phyloP scores from a whole-genome alignment of 1,140 invertebrate genomes.

The Globodera rostochiensis region DNA sequence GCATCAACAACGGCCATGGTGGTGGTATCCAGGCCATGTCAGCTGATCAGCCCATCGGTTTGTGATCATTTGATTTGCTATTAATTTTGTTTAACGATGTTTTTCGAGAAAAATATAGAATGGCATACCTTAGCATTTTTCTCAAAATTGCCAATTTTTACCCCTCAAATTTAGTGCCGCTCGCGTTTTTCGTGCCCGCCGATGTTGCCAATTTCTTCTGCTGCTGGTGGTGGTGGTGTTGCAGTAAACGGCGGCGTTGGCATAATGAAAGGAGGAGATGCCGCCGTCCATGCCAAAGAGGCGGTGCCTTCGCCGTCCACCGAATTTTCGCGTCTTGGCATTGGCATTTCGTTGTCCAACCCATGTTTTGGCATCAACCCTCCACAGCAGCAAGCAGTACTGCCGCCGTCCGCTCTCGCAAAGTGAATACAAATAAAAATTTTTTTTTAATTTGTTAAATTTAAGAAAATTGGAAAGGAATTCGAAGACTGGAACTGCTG shows the following conservation, averaged over 20 bases:
- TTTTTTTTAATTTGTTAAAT: too few species aligned
- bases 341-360: conserved; percentile 54
- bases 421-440: too few species aligned
- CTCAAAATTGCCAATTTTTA: background rate
- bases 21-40: background rate
- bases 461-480: background rate
- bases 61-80: too few species aligned
- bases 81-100: too few species aligned
- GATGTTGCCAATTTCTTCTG: background rate
- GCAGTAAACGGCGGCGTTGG: background rate
- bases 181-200: conserved; percentile 10
- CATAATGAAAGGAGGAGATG: background rate
- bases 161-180: background rate
- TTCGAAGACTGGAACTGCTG: background rate
- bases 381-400: background rate
- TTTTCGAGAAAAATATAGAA: too few species aligned
- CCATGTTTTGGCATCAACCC: conserved; percentile 39
- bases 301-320: conserved; percentile 61
- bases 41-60: background rate
- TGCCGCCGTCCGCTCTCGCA: too few species aligned
- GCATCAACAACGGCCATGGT: background rate
- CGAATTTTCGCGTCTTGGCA: conserved; percentile 57
- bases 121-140: too few species aligned
- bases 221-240: background rate
- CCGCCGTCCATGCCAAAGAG: background rate